phyloP scores from a whole-genome alignment of 2,113 vertebrate genomes.

The Chloropsis cyanopogon region DNA sequence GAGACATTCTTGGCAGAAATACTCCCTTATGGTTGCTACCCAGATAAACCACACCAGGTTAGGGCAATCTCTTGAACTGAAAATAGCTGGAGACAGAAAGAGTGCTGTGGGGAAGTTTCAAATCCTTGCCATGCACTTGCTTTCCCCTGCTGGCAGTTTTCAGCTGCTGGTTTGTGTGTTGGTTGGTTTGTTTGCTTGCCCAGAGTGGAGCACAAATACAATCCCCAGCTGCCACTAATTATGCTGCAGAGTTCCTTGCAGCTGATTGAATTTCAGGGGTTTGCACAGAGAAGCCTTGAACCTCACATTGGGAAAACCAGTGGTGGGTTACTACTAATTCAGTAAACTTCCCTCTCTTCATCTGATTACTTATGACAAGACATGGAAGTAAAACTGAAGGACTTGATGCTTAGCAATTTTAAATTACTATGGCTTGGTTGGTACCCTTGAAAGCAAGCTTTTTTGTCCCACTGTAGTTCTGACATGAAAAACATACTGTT shows the following conservation, averaged over 20 bases:
- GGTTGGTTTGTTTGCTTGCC: not conserved
- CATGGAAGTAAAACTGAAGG: not conserved
- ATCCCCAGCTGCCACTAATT: not conserved
- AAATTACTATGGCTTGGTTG: not conserved
- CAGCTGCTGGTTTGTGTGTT: fast-evolving
- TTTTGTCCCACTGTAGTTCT: not conserved
- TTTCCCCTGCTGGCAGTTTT: not conserved
- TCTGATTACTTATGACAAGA: not conserved
- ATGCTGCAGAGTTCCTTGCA: not conserved
- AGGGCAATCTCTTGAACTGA: not conserved
- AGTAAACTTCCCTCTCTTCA: not conserved
- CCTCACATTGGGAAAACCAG: not conserved
- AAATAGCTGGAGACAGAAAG: not conserved
- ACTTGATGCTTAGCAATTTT: not conserved
- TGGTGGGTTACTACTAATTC: not conserved
- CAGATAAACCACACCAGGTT: not conserved
- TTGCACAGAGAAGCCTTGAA: not conserved
- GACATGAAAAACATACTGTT: not conserved
- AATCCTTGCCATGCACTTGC: not conserved
- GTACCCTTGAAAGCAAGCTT: not conserved
- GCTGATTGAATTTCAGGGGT: not conserved
- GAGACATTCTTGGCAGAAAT: not conserved
- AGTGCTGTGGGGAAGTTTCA: not conserved
- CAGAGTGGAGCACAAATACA: not conserved
- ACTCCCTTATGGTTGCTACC: not conserved